These are phyloP conservation scores for Sebastes hubbsi DNA, from an alignment of 2,797 vertebrate genomes.

Conservation along the genomic window DNA sequence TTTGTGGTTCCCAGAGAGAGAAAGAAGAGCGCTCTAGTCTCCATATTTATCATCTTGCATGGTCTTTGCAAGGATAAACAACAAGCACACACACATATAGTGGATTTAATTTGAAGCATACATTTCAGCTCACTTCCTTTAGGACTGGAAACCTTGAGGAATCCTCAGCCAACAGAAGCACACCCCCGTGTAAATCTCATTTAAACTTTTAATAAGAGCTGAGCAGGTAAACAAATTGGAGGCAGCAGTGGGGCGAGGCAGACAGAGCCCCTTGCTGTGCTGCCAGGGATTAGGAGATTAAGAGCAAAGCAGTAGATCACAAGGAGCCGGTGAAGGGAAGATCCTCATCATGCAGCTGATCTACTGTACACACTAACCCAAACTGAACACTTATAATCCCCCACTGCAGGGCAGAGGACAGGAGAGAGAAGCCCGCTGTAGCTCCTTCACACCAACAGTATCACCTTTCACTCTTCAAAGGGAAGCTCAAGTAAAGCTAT, in stretches of 20 bases:
- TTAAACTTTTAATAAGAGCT: constrained; percentile 41
- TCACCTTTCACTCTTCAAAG: constrained; percentile 52
- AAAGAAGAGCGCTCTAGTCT: constrained; percentile 4
- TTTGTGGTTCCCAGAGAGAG: constrained; percentile 34
- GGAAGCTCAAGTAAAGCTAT: constrained; percentile 23
- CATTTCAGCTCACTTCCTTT: not conserved
- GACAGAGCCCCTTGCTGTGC: constrained; percentile 34
- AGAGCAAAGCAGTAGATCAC: constrained; percentile 50
- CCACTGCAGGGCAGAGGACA: not conserved
- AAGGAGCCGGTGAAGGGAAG: constrained; percentile 49
- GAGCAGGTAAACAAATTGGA: constrained; percentile 52
- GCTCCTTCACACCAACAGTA: constrained; percentile 26
- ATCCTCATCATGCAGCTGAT: constrained; percentile 17
- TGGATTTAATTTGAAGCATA: not conserved
- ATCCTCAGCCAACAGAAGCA: not conserved
- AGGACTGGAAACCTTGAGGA: not conserved
- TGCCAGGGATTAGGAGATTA: constrained; percentile 65
- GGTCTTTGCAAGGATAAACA: constrained; percentile 22
- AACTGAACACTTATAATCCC: not conserved
- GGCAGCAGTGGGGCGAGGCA: constrained; percentile 7
- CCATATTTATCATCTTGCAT: constrained; percentile 1
- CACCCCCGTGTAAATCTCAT: constrained; percentile 18
- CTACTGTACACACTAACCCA: constrained; percentile 1
- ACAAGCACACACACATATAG: not conserved
- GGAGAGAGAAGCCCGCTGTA: not conserved